These are phyloP conservation scores for Smithornis capensis DNA, from an alignment of 2,113 vertebrate species.

Conservation along the genomic window DNA sequence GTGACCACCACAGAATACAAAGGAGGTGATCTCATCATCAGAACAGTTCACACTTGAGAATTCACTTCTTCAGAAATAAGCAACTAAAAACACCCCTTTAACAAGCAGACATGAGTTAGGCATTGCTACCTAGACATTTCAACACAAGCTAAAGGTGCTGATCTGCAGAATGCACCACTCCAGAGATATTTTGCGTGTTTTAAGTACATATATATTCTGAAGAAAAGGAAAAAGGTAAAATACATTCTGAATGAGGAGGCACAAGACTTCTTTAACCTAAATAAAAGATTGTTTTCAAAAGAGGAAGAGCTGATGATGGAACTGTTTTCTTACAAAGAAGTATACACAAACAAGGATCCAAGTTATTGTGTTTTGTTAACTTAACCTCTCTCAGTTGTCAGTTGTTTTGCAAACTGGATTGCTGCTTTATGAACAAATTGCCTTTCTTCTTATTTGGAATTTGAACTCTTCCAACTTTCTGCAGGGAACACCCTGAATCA, in stretches of 20 bases:
- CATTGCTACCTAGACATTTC: not conserved
- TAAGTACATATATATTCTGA: not conserved
- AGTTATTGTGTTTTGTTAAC: not conserved
- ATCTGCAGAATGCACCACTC: not conserved
- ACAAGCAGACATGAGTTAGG: accelerated
- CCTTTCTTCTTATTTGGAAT: not conserved
- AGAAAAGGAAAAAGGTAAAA: not conserved
- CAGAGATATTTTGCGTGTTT: not conserved
- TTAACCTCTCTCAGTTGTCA: not conserved
- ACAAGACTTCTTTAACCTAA: not conserved
- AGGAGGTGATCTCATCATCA: not conserved
- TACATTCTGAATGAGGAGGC: not conserved
- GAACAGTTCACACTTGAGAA: not conserved
- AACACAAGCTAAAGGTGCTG: not conserved
- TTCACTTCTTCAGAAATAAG: not conserved
- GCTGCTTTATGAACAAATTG: not conserved
- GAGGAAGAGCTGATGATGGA: not conserved
- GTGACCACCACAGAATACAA: not conserved
- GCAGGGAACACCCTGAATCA: not conserved
- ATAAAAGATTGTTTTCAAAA: not conserved
- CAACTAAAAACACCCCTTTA: not conserved
- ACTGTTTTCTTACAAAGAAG: not conserved
- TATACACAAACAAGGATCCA: not conserved
- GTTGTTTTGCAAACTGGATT: not conserved
- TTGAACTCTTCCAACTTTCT: not conserved